phyloP scores from a whole-genome alignment of 1,140 invertebrate genomes.

The Chironomus striatipennis region DNA sequence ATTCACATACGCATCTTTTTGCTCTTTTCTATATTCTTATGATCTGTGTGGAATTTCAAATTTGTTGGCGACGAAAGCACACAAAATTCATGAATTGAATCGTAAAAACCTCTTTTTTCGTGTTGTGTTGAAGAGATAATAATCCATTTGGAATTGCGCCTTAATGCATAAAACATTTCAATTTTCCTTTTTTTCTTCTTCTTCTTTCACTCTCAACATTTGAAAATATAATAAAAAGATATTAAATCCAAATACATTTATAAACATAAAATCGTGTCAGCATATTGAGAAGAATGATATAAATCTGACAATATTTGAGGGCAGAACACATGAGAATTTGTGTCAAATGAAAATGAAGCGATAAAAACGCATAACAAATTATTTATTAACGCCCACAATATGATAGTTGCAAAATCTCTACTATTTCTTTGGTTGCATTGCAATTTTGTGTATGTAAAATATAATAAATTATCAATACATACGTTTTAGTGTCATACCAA shows the following conservation, averaged over 20 bases:
- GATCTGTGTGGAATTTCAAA: too few species aligned
- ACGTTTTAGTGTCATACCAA: too few species aligned
- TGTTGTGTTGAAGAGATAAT: too few species aligned
- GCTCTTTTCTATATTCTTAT: too few species aligned
- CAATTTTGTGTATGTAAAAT: not conserved
- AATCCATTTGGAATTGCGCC: not conserved
- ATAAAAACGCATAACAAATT: constrained; percentile 14
- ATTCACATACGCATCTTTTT: too few species aligned
- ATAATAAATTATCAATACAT: not conserved
- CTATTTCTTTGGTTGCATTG: not conserved
- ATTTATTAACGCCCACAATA: not conserved
- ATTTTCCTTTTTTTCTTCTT: not conserved
- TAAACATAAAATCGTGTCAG: not conserved
- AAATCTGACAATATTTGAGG: not conserved
- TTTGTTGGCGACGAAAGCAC: too few species aligned
- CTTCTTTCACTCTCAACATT: not conserved
- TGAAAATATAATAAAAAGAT: not conserved
- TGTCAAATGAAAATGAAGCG: constrained; percentile 3
- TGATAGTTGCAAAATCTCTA: not conserved
- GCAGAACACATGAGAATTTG: not conserved
- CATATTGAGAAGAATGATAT: not conserved
- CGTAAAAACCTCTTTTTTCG: too few species aligned
- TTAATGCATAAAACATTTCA: constrained; percentile 9
- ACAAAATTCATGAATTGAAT: too few species aligned
- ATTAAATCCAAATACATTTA: not conserved